Conservation (phyloP, 2,888 invertebrate species). For the Gari tellinella region DNA sequence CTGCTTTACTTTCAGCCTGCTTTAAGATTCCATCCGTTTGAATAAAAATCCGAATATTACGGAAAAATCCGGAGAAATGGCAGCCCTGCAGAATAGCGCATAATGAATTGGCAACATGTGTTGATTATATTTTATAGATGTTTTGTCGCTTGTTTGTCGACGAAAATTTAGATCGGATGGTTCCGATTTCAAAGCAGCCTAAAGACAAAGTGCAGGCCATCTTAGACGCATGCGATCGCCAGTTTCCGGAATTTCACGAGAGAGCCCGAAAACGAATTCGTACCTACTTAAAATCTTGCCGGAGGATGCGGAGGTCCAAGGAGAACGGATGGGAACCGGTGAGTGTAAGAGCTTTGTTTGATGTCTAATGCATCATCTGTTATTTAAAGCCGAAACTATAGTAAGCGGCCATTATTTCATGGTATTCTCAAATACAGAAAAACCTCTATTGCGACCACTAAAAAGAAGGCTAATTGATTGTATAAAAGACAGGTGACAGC, state of each 20-base stretch:
- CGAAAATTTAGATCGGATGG: slow-evolving; percentile 97
- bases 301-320: slow-evolving; percentile 96
- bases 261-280: slow-evolving; percentile 96
- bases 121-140: slow-evolving; percentile 93
- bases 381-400: too few species aligned
- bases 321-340: slow-evolving; percentile 96
- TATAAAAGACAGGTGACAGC: too few species aligned
- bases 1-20: too few species aligned
- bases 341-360: slow-evolving; percentile 85
- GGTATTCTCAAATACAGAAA: too few species aligned
- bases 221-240: slow-evolving; percentile 97
- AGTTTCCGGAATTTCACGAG: slow-evolving; percentile 98
- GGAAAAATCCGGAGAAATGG: too few species aligned
- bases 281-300: slow-evolving; percentile 97
- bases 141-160: slow-evolving; percentile 98
- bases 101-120: too few species aligned
- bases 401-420: too few species aligned
- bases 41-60: too few species aligned
- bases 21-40: too few species aligned
- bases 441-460: too few species aligned
- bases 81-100: too few species aligned
- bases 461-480: too few species aligned
- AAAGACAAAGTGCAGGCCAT: slow-evolving; percentile 99
- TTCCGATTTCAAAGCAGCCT: slow-evolving; percentile 98
- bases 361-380: background rate